Evolutionary conservation across 2,113 vertebrate species (phyloP).

Genomic region (Panurus biarmicus): DNA sequence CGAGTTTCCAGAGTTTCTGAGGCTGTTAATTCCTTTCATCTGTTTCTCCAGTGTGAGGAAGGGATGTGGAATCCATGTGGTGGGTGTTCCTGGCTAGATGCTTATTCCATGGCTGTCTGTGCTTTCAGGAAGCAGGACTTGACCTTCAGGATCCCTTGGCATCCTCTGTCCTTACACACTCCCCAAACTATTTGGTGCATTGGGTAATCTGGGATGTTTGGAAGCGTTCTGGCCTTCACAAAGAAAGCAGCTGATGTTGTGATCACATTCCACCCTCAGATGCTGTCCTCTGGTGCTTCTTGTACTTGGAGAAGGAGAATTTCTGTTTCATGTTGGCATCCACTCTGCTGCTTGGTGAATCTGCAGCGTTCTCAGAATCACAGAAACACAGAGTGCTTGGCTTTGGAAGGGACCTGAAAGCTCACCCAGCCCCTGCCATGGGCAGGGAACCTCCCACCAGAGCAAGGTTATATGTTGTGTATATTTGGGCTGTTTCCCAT

Average conservation of each 20-base stretch:
- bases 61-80: neutral
- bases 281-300: neutral
- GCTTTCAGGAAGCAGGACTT: neutral
- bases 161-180: neutral
- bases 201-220: neutral
- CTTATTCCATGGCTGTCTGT: neutral
- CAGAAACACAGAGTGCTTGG: neutral
- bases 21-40: neutral
- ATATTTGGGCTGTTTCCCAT: neutral
- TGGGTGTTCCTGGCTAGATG: neutral
- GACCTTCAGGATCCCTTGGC: neutral
- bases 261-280: neutral
- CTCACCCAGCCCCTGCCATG: neutral
- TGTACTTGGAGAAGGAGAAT: neutral
- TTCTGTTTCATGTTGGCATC: neutral
- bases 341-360: neutral
- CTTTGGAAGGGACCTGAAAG: neutral
- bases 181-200: neutral
- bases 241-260: neutral
- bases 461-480: neutral
- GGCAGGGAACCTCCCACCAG: neutral
- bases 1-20: neutral
- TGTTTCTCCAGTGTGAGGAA: neutral
- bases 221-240: neutral
- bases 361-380: neutral